Base-by-base conservation (phyloP, 2,113 vertebrate species). In the Corythoichthys intestinalis region DNA sequence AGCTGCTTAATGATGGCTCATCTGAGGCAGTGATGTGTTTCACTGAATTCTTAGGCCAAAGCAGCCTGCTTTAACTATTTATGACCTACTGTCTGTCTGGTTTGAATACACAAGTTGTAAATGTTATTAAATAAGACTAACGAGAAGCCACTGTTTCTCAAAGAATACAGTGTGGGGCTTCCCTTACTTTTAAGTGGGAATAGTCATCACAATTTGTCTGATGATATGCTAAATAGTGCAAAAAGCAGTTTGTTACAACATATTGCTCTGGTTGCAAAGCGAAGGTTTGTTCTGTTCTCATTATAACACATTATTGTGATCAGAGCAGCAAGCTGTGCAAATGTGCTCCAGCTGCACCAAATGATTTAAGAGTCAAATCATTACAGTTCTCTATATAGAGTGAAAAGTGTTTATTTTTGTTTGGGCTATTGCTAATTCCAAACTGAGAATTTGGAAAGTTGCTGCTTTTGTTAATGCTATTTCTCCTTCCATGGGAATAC, bases 11-110 rank as follows among this genome's bases (percentile, higher is more conserved):
- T 84, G 74, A 83, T 85, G 65, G 75, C 81, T 90, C 84, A 82
- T 82, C 73, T 65, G 71, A 80, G 65, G 82, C 77, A n/a, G 37
- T 87, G 88, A 84, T 86, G 76, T 86, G 83, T 86, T 81, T 87
- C 83, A 84, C 71, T 79, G 67, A 76, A 84, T 87, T 86, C 80
- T 74, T 8, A 73, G 78, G 75, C 75, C 78, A 77, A 69, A 83
- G 75, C 80, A 84, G 74, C 78, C 83, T 78, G 83, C 77, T 78
- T 71, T 49, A 75, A 56, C 66, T 82, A 86, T 86, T 87, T 84
- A 86, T 85, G 78, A 76, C 69, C 83, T 63, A 20, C 76, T 80
- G 81, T 83, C 75, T n/a, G 37, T 17, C 56, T 14, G 28, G 13
- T 60, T 1, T 9, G 6, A 39, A 17, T 2, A 39, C 41, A 28